phyloP scores from a whole-genome alignment of 2,113 vertebrate genomes.

The Okapia johnstoni region DNA sequence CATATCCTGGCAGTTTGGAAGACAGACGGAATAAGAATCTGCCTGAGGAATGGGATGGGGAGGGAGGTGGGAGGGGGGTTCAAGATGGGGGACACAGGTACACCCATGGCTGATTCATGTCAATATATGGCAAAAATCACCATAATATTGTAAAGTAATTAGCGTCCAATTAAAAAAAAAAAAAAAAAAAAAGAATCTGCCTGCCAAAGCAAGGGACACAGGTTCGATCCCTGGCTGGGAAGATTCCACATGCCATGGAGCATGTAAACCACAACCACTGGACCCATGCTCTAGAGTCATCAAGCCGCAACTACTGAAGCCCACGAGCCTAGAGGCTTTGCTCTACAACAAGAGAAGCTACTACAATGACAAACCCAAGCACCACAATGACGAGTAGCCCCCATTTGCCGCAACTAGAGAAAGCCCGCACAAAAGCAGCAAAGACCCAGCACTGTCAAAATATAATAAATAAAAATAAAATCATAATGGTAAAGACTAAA shows the following conservation, averaged over 20 bases:
- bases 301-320: not conserved
- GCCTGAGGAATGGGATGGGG: not conserved
- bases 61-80: not conserved
- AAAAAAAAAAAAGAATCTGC: not conserved
- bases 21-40: not conserved
- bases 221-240: not conserved
- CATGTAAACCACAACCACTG: not conserved
- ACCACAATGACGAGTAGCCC: not conserved
- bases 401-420: not conserved
- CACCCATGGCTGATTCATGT: not conserved
- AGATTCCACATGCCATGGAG: not conserved
- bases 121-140: not conserved
- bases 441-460: rapidly evolving
- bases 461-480: not conserved
- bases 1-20: not conserved
- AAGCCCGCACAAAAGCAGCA: not conserved
- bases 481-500: not conserved
- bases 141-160: not conserved
- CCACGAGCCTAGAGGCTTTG: not conserved
- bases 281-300: not conserved
- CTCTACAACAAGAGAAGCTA: not conserved
- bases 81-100: not conserved
- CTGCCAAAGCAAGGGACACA: not conserved
- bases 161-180: not conserved
- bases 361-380: not conserved